Conservation (phyloP, 2,797 vertebrate species). For the Thamnophis elegans region DNA sequence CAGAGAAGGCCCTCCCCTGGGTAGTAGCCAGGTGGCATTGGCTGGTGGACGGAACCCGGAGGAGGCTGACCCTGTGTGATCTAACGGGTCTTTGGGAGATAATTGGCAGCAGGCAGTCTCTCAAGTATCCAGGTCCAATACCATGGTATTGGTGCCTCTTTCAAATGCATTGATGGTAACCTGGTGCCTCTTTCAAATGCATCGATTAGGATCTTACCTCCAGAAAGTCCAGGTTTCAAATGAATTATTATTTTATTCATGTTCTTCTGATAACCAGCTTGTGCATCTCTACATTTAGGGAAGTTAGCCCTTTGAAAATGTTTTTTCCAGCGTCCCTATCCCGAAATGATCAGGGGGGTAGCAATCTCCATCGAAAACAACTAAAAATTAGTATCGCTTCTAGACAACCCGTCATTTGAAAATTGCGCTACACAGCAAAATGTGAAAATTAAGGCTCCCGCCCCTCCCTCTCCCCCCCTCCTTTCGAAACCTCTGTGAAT, state of each 20-base stretch:
- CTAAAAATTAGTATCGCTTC: conserved; percentile 13
- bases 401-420: conserved; percentile 44
- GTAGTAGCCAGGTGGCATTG: too few species aligned
- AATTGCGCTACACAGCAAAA: conserved; percentile 47
- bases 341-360: conserved; percentile 12
- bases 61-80: too few species aligned
- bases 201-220: neutral
- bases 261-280: neutral
- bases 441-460: conserved; percentile 48
- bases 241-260: neutral
- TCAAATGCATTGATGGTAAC: too few species aligned
- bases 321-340: conserved; percentile 17
- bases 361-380: conserved; percentile 25
- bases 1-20: too few species aligned
- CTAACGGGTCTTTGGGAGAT: too few species aligned
- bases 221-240: neutral
- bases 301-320: conserved; percentile 17
- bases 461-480: neutral
- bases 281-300: neutral
- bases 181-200: neutral
- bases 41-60: too few species aligned
- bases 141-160: too few species aligned
- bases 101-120: too few species aligned
- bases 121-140: too few species aligned
- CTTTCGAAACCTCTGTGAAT: conserved; percentile 45